Evolutionary conservation across 1,140 invertebrate genomes (phyloP).

Genomic region (Brachionus paranguensis): DNA sequence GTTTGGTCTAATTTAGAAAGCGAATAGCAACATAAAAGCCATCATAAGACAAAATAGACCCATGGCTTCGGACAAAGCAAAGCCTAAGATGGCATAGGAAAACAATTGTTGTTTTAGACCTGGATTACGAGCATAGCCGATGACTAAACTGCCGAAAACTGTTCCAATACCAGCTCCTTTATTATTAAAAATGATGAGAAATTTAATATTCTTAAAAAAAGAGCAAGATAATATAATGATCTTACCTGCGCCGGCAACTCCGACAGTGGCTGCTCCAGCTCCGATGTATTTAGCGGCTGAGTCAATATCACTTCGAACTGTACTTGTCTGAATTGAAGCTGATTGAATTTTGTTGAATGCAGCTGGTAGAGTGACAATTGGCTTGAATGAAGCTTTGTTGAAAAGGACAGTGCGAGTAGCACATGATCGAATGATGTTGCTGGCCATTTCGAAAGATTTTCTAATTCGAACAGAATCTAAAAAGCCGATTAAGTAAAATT

Average conservation of each 20-base stretch:
- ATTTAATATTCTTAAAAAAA: neutral
- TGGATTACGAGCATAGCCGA: conserved; percentile 95
- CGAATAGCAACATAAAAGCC: conserved; percentile 74
- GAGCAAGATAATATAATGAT: neutral
- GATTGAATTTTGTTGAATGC: conserved; percentile 32
- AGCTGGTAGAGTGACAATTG: conserved; percentile 5
- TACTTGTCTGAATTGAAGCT: conserved; percentile 73
- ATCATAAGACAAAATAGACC: conserved; percentile 99
- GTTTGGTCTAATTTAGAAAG: neutral
- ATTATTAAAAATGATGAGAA: neutral
- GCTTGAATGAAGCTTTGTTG: conserved; percentile 16
- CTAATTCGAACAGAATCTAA: neutral
- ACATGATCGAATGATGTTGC: conserved; percentile 18
- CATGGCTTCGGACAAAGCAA: conserved; percentile 99
- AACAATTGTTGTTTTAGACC: conserved; percentile 96
- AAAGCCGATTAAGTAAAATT: neutral
- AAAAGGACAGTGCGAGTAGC: conserved; percentile 9
- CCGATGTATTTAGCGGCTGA: conserved; percentile 99
- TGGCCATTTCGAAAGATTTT: neutral
- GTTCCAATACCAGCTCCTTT: conserved; percentile 96
- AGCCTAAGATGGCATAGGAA: conserved; percentile 97
- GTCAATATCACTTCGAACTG: conserved; percentile 89
- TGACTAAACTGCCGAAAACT: conserved; percentile 97
- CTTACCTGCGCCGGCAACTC: conserved; percentile 93
- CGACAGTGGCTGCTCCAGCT: conserved; percentile 97